Evolutionary conservation across 2,888 invertebrate species (phyloP).

Genomic region (Sphinx pinastri): DNA sequence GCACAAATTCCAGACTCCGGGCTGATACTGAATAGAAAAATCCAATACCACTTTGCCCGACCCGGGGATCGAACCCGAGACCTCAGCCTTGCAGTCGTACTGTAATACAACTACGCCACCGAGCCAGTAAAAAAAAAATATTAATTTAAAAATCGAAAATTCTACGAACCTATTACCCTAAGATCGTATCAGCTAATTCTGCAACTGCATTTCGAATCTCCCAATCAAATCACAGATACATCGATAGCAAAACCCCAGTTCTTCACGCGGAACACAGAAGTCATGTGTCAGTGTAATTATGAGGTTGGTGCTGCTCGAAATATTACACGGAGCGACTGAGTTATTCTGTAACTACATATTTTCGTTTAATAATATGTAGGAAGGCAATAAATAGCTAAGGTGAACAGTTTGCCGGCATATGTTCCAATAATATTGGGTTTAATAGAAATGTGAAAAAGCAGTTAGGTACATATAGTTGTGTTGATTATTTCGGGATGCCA

Average conservation of each 20-base stretch:
- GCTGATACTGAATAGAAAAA: too few species aligned
- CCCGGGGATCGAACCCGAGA: too few species aligned
- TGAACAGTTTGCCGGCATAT: neutral
- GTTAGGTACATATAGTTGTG: too few species aligned
- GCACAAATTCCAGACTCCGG: too few species aligned
- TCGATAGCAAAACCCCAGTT: constrained; percentile 32
- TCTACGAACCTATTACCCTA: neutral
- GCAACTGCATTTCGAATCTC: neutral
- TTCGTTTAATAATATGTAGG: neutral
- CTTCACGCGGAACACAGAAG: constrained; percentile 55
- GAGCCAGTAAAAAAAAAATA: too few species aligned
- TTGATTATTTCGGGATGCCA: too few species aligned
- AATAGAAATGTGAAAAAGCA: too few species aligned
- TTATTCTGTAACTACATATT: neutral
- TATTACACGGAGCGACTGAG: constrained; percentile 28
- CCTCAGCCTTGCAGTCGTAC: too few species aligned
- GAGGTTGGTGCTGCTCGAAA: constrained; percentile 39
- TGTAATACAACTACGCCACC: too few species aligned
- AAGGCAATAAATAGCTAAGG: neutral
- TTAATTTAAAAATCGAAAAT: neutral
- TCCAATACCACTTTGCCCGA: too few species aligned
- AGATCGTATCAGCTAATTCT: too few species aligned
- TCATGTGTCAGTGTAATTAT: constrained; percentile 52
- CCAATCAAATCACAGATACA: constrained; percentile 32
- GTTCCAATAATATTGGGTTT: too few species aligned